Evolutionary conservation across 1,140 invertebrate genomes (phyloP).

Genomic region (Pseudomyrmex dendroicus): DNA sequence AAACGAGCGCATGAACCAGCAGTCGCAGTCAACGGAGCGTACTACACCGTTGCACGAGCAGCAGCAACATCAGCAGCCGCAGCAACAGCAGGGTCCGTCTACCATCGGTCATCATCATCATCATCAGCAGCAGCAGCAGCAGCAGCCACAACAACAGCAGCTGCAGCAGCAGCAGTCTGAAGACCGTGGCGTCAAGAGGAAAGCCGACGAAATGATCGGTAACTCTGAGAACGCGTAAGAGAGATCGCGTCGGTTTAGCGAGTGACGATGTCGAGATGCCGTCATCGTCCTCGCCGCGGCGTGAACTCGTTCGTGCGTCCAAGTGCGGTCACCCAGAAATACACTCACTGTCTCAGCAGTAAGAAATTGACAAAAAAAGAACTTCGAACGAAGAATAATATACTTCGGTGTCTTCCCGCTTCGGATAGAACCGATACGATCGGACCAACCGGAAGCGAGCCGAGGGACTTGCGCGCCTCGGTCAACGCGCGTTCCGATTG

Average conservation of each 20-base stretch:
- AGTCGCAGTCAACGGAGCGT: constrained; percentile 60
- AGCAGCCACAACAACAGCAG: constrained; percentile 67
- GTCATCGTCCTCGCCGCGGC: constrained; percentile 53
- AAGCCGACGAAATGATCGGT: constrained; percentile 82
- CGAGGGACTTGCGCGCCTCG: background rate
- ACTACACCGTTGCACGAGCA: constrained; percentile 66
- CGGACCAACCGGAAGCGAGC: constrained; percentile 10
- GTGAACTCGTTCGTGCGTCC: constrained; percentile 72
- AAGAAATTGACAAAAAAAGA: constrained; percentile 50
- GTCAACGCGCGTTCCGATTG: constrained; percentile 26
- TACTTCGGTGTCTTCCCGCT: background rate
- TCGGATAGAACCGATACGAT: constrained; percentile 25
- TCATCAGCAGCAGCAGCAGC: constrained; percentile 56
- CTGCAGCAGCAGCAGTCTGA: constrained; percentile 74
- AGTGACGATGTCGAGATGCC: constrained; percentile 16
- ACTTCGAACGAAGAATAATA: constrained; percentile 1
- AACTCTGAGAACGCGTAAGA: constrained; percentile 77
- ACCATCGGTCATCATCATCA: constrained; percentile 67
- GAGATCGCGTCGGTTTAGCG: constrained; percentile 10
- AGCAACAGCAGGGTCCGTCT: constrained; percentile 74
- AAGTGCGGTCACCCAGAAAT: constrained; percentile 81
- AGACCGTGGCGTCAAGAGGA: constrained; percentile 82
- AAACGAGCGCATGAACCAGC: constrained; percentile 70
- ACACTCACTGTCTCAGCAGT: constrained; percentile 84
- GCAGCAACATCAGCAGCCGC: constrained; percentile 75